Evolutionary conservation across 2,113 vertebrate genomes (phyloP), one percentile per base, ranked within the genome.

Genomic region (Pedionomus torquatus): DNA sequence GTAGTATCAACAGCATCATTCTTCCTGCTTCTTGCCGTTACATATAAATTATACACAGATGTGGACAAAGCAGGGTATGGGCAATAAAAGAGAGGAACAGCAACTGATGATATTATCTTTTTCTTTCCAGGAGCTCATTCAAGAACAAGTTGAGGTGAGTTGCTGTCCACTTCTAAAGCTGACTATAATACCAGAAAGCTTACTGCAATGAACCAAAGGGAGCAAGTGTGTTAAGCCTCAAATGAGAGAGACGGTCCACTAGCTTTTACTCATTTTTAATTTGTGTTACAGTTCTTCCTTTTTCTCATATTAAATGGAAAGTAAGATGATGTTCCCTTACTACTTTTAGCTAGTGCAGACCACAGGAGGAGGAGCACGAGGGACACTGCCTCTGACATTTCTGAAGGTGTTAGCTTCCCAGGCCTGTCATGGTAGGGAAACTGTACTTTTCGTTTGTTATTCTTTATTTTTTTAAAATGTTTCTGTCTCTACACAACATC

Each of bases 341-440:
- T 89, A 26, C 54, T 90, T 97, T 90, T 93, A 99, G 99, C 94
- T 99, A 70, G 97, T 99, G 37, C 98, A 98, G 94, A 98, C 98
- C 58, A 98, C 99, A 30, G 99, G 99, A 95, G 97, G 98, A 94
- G 96, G 98, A 94, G 97, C 99, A 79, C 98, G 94, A 91, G 98
- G 98, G 57, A 98, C 98, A 17, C 90, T 99, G 81, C 99, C 99
- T 63, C 98, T 99, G 82, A 99, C 99, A 0, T 98, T 99, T 85
- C 97, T 99, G 83, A 99, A 99, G 97, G 99, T 99, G 66, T 95
- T 99, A n/a, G 98, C 99, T 82, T 99, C 99, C 33, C 98, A 99
- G 58, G 99, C 99, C 19, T 99, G 99, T 93, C 99, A 99, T 19
- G 99, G 99, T 99, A 98, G 98, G 98, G 49, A 46, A 93, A 82